Evolutionary conservation across 2,888 invertebrate genomes (phyloP), one percentile per base, ranked within the genome.

Genomic region (Thelaira solivaga): DNA sequence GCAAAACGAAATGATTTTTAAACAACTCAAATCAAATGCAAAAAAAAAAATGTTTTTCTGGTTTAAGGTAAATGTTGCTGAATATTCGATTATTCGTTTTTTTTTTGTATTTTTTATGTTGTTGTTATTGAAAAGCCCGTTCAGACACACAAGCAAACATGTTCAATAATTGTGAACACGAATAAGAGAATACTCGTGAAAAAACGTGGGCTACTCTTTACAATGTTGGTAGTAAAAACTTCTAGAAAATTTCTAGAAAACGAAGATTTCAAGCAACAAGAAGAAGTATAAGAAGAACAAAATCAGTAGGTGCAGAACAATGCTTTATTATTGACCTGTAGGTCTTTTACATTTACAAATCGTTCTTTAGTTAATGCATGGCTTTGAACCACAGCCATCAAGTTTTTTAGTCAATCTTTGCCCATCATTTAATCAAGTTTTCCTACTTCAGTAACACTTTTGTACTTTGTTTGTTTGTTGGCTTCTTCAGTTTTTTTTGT

Each of bases 371-470:
- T 41, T 61, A 59, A 43, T 39, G 49, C 51, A 45, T 18, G 36
- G n/a, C 13, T 36, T 53, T 45, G 39, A 55, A 55, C 68, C 47
- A 64, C 43, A 55, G 45, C 55, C 75, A 47, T 75, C 61, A 75
- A 55, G 75, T 39, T 36, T 68, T 45, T 45, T 24, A 76, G 49
- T 51, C 55, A 69, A 57, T 64, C 62, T 57, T 51, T 64, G 47
- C 57, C 64, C 34, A 71, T 76, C 76, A 69, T 76, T 62, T 65
- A 71, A 59, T 76, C 76, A 65, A 71, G 69, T 59, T 76, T 76
- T 69, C 69, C 76, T 76, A 71, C 76, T 76, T 65, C 69, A 71
- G 64, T 65, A 76, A 76, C 71, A 76, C 57, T 59, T 55, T 59
- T 20, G 16, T 10, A 10, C n/a, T 34, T 24, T 36, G 24, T 16